Evolutionary conservation across 2,797 vertebrate species (phyloP), one percentile per base, ranked within the genome.

Genomic region (Petrocephalus sullivani): DNA sequence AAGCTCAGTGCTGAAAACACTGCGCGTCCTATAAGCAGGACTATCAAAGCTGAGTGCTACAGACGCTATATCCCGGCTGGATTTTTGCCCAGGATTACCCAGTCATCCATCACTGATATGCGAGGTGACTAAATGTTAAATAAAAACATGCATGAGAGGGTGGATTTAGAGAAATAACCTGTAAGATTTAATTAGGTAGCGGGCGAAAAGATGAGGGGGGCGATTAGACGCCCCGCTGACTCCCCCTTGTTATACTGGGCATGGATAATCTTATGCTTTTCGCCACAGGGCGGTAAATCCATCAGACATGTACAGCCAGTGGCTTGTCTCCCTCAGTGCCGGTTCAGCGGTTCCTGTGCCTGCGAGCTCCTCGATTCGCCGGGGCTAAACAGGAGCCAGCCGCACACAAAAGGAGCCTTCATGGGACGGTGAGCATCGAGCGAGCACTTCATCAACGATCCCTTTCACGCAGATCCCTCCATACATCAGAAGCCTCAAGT

Each of bases 131-230:
- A 87, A 64, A 87, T 87, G 85, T 61, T 87, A 23, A 87, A 46
- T 87, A 87, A 49, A 83, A 87, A 64, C 85, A 64, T 67, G 85
- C 58, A 87, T 9, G 41, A 87, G 37, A 87, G 85, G 41, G 60
- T 56, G 58, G 37, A 64, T 49, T 87, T 46, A 4, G 54, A 64
- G 58, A 64, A 56, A 61, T 51, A 87, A 87, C 19, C 85, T 46
- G 85, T 64, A 61, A 61, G 57, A 87, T 87, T 87, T 87, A 87
- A 87, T 87, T 87, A 64, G 54, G 19, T 28, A 67, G 37, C 58
- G 60, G 57, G 58, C 57, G 51, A 64, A 87, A 60, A 64, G 85
- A 87, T 49, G 28, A 56, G 33, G 58, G 85, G 85, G 46, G n/a
- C 49, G 37, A 61, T 64, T 87, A 46, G 37, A 64, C 41, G 58